Percentiles rank a stretch among this genome's conserved stretches.
Evolutionary conservation across 2,113 vertebrate genomes (phyloP).

Genomic region (Hystrix brachyura): DNA sequence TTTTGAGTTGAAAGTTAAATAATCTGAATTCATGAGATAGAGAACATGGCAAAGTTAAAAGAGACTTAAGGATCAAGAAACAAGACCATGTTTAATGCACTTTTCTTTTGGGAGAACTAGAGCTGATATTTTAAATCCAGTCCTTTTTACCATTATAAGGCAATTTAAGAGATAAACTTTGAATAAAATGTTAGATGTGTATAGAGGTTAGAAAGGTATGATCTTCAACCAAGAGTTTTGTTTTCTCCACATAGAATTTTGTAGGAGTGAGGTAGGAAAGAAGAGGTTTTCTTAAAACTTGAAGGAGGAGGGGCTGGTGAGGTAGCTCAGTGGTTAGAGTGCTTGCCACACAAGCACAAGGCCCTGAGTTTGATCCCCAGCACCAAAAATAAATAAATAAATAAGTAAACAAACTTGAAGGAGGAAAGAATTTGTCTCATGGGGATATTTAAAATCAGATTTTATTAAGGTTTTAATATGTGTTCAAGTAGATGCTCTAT

Average conservation of each 20-base stretch:
- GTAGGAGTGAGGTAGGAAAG: not conserved
- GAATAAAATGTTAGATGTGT: constrained; percentile 77
- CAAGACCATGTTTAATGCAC: constrained; percentile 76
- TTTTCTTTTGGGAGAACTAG: constrained; percentile 78
- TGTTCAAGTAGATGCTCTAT: constrained; percentile 30
- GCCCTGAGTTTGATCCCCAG: no score
- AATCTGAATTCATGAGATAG: constrained; percentile 64
- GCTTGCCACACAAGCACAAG: no score
- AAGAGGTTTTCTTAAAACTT: not conserved
- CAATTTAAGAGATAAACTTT: constrained; percentile 81
- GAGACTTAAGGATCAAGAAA: constrained; percentile 76
- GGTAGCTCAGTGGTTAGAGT: no score
- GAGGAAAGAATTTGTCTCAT: constrained; percentile 24
- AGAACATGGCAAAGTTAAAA: constrained; percentile 55
- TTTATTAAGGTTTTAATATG: constrained; percentile 56
- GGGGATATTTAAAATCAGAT: not conserved
- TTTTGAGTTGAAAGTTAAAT: constrained; percentile 30
- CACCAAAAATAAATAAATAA: no score
- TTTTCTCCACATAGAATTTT: constrained; percentile 1
- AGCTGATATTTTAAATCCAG: constrained; percentile 82
- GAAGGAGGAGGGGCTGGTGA: not conserved
- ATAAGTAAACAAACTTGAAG: not conserved
- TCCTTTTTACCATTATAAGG: constrained; percentile 75
- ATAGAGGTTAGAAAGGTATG: constrained; percentile 77
- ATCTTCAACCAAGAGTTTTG: constrained; percentile 60